Evolutionary conservation across 2,113 vertebrate genomes (phyloP), one percentile per base, ranked within the genome.

Genomic region (Ploceus nigricollis): DNA sequence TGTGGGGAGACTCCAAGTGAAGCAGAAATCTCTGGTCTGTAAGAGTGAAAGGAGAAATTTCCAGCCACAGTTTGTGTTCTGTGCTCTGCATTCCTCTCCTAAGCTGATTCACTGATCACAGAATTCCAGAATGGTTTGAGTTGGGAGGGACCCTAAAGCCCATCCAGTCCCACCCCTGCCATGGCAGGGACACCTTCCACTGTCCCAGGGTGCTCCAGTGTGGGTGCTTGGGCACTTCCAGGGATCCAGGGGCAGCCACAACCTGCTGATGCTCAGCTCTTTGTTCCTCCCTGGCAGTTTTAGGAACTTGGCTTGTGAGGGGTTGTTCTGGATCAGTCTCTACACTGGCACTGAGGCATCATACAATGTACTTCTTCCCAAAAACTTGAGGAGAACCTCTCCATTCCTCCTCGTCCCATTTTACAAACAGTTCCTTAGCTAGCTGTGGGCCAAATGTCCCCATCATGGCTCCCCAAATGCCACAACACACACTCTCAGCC

Each of bases 401-500:
- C 56, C 11, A 0, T 79, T 57, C 45, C 57, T 87, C 35, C 63
- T 69, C 4, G 23, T 72, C 21, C 68, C 42, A 0, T 42, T 75
- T 75, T 15, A 7, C 53, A 27, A 28, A 6, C 40, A 31, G 20
- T 15, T 77, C 60, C 65, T 50, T 1, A 3, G n/a, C 58, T 27
- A 37, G 2, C 47, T 27, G 1, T 5, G 24, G 71, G 58, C 79
- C 64, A 21, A 3, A 12, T 11, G 44, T 30, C 10, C n/a, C 79
- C 22, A 0, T 5, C 9, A 3, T 23, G 58, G 54, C 22, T 73
- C 39, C 40, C 60, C 17, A 39, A 56, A 24, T 2, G 33, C 68
- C 35, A 0, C 40, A 15, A 0, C 31, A 1, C 3, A 23, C 7
- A 0, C 76, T 47, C 33, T 35, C 2, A 17, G 54, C 47, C 3